phyloP scores from a whole-genome alignment of 2,797 vertebrate genomes.

The Distichodus sexfasciatus region DNA sequence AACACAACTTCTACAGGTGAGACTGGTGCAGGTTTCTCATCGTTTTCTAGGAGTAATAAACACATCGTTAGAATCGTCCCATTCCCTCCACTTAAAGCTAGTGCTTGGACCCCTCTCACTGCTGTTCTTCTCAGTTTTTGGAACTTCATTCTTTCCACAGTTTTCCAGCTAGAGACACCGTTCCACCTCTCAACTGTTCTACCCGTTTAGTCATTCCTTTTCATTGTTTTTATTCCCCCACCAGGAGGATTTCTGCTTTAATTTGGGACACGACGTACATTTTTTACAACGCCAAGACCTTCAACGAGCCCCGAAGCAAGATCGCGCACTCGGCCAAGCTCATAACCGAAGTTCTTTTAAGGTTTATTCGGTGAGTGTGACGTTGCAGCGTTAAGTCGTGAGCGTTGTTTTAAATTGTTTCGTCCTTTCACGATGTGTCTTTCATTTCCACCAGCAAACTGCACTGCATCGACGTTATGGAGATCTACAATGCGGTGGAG shows the following conservation, averaged over 20 bases:
- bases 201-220: neutral
- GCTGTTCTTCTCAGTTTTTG: neutral
- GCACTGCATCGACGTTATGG: conserved; percentile 86
- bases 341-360: conserved; percentile 88
- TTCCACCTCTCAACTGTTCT: no score
- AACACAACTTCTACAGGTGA: conserved; percentile 96
- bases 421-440: neutral
- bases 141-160: neutral
- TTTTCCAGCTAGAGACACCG: neutral
- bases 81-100: no score
- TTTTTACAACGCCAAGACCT: conserved; percentile 91
- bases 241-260: conserved; percentile 89
- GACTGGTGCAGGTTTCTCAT: no score
- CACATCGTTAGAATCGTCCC: neutral
- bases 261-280: conserved; percentile 95
- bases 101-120: no score
- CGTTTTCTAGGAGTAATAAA: no score
- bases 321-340: conserved; percentile 92
- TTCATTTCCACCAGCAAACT: conserved; percentile 75
- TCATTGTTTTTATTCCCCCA: conserved; percentile 9
- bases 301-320: conserved; percentile 93
- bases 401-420: neutral
- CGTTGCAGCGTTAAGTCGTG: neutral
- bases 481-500: conserved; percentile 85
- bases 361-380: conserved; percentile 87